Percentiles rank a stretch among this genome's conserved stretches.
Evolutionary conservation across 2,113 vertebrate species (phyloP).

Genomic region (Cinclus mexicanus): DNA sequence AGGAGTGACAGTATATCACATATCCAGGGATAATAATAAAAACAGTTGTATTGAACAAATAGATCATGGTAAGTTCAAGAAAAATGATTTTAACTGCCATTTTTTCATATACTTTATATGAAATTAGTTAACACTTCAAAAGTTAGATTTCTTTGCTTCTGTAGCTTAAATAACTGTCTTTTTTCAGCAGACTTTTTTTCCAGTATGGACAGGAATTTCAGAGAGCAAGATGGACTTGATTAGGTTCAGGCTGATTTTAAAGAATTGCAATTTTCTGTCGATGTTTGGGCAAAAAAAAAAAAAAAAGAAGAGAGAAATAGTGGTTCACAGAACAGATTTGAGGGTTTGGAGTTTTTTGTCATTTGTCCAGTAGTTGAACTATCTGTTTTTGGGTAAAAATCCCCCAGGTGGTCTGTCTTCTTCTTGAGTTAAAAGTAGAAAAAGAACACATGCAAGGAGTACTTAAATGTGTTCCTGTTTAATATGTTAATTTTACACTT

Average conservation of each 20-base stretch:
- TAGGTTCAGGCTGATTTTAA: background rate
- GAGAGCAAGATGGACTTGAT: background rate
- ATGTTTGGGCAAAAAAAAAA: background rate
- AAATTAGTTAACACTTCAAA: background rate
- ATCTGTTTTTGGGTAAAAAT: background rate
- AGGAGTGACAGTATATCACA: rapidly evolving
- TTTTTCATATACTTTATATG: background rate
- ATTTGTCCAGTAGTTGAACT: background rate
- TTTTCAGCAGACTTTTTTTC: background rate
- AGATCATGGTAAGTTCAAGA: background rate
- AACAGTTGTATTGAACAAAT: background rate
- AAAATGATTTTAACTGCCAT: background rate
- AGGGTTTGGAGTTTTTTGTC: background rate
- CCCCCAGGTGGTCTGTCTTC: background rate
- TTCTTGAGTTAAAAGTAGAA: background rate
- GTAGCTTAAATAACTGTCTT: background rate
- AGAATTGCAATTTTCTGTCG: background rate
- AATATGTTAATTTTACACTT: background rate
- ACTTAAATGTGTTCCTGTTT: background rate
- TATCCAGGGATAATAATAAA: background rate
- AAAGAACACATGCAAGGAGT: background rate
- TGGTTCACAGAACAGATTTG: background rate
- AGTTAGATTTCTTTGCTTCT: background rate
- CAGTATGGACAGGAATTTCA: background rate
- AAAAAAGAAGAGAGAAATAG: background rate